These are phyloP conservation scores for Mormyrops attenuatus DNA, from an alignment of 2,797 vertebrate genomes.

Conservation along the genomic window DNA sequence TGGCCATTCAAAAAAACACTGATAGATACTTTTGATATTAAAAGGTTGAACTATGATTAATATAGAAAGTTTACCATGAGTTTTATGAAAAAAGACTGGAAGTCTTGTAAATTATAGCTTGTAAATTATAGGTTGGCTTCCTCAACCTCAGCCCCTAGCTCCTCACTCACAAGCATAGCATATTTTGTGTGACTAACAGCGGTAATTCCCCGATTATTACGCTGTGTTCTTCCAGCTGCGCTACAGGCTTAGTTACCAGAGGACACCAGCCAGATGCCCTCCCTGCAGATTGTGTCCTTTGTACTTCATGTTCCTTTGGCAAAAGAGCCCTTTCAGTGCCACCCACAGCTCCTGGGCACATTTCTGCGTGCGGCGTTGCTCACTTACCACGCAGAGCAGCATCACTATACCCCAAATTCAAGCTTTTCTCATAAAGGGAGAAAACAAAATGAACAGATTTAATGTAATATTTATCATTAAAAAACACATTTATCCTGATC, in stretches of 20 bases:
- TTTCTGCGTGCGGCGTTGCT: not conserved
- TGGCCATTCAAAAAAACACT: not conserved
- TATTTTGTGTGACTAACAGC: conserved; percentile 66
- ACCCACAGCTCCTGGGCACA: not conserved
- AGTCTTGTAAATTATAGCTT: conserved; percentile 47
- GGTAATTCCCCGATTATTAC: conserved; percentile 63
- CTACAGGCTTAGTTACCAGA: conserved; percentile 52
- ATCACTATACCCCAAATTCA: not conserved
- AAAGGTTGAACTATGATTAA: not conserved
- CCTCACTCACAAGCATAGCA: conserved; percentile 57
- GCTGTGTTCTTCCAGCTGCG: conserved; percentile 54
- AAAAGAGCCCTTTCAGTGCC: not conserved
- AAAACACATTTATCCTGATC: not conserved
- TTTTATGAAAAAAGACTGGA: not conserved
- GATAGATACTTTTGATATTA: not conserved
- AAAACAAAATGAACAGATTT: not conserved
- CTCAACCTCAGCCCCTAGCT: conserved; percentile 49
- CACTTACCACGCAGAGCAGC: not conserved
- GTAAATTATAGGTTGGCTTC: conserved; percentile 59
- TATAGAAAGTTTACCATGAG: not conserved
- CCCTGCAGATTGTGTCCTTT: not conserved
- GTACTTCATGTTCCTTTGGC: conserved; percentile 8
- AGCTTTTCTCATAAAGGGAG: not conserved
- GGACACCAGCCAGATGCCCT: conserved; percentile 36
- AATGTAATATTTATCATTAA: not conserved